Conservation (phyloP, 1,140 invertebrate species). For the Brachystomella parvula region DNA sequence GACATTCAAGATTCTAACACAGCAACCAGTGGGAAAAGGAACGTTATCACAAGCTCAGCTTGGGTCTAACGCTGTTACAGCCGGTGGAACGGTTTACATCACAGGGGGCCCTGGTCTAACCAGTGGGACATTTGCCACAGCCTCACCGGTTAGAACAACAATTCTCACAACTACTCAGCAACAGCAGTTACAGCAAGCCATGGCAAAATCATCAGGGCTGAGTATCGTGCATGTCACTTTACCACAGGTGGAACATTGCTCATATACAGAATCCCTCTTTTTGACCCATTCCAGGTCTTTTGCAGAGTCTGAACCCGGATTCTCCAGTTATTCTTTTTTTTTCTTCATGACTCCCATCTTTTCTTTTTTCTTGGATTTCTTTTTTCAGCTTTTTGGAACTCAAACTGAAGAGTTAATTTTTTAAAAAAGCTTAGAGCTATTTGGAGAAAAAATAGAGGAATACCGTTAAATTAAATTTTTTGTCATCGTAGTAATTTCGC, state of each 20-base stretch:
- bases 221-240: slow-evolving; percentile 76
- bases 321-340: too few relatives aligned
- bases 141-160: slow-evolving; percentile 36
- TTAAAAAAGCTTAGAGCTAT: too few relatives aligned
- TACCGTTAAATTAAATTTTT: too few relatives aligned
- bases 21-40: background rate
- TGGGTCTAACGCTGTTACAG: background rate
- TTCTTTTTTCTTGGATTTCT: too few relatives aligned
- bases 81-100: background rate
- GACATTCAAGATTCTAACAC: background rate
- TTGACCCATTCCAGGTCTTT: too few relatives aligned
- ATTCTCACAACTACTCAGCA: slow-evolving; percentile 25
- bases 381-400: too few relatives aligned
- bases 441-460: too few relatives aligned
- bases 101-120: background rate
- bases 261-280: too few relatives aligned
- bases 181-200: slow-evolving; percentile 36
- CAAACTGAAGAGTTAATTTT: too few relatives aligned
- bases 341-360: too few relatives aligned
- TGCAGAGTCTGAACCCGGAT: too few relatives aligned
- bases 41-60: background rate
- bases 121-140: background rate
- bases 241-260: slow-evolving; percentile 48
- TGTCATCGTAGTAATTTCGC: too few relatives aligned
- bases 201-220: slow-evolving; percentile 45